Evolutionary conservation across 2,113 vertebrate species (phyloP).

Genomic region (Takifugu flavidus): DNA sequence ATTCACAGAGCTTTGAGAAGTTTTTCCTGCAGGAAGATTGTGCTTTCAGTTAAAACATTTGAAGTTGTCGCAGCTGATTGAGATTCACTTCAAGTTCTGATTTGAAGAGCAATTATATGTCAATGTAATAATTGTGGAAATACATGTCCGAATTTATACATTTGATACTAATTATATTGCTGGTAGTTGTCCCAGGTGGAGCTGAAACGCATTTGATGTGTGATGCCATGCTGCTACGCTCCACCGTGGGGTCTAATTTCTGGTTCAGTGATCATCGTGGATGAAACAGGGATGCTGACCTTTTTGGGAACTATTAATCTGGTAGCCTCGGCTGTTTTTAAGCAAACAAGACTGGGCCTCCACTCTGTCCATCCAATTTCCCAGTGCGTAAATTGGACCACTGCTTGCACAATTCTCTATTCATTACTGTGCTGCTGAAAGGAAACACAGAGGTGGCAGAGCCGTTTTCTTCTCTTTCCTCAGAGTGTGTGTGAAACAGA

Average conservation of each 20-base stretch:
- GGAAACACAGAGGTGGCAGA: slow-evolving; percentile 87
- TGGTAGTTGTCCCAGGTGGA: neutral
- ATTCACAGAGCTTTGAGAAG: slow-evolving; percentile 20
- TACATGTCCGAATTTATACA: too few relatives aligned
- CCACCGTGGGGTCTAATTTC: slow-evolving; percentile 71
- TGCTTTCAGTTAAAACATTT: neutral
- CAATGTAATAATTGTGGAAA: too few relatives aligned
- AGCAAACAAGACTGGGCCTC: slow-evolving; percentile 86
- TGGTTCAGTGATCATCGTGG: slow-evolving; percentile 72
- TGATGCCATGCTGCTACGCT: slow-evolving; percentile 45
- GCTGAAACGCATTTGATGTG: slow-evolving; percentile 30
- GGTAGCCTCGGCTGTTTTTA: slow-evolving; percentile 84
- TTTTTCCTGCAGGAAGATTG: neutral
- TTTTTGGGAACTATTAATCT: slow-evolving; percentile 88
- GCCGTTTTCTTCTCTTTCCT: slow-evolving; percentile 72
- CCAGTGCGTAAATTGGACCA: slow-evolving; percentile 87
- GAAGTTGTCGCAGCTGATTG: neutral
- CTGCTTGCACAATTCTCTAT: slow-evolving; percentile 91
- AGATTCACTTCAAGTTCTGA: neutral
- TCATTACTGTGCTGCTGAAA: slow-evolving; percentile 91
- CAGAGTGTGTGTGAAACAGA: slow-evolving; percentile 46
- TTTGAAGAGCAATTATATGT: too few relatives aligned
- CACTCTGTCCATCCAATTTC: slow-evolving; percentile 87
- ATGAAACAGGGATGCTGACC: slow-evolving; percentile 83
- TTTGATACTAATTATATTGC: too few relatives aligned